These are phyloP conservation scores for Anthrax anthrax DNA, from an alignment of 2,888 invertebrate species.

Conservation along the genomic window DNA sequence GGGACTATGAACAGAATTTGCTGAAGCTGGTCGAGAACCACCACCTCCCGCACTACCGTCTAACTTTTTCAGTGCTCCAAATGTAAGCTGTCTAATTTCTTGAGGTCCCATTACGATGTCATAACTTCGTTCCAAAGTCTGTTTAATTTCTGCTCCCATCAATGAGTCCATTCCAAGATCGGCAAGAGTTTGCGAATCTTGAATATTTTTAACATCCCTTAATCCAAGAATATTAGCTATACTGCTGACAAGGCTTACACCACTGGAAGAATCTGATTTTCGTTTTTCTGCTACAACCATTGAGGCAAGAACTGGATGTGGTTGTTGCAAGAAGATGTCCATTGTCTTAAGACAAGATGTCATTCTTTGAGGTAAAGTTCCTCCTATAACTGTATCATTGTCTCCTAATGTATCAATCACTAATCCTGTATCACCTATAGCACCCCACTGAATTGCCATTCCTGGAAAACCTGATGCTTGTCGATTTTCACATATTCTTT, in stretches of 20 bases:
- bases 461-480: slow-evolving; percentile 74
- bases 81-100: slow-evolving; percentile 75
- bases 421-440: slow-evolving; percentile 93
- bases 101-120: slow-evolving; percentile 82
- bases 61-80: slow-evolving; percentile 52
- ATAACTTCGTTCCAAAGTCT: slow-evolving; percentile 82
- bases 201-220: slow-evolving; percentile 69
- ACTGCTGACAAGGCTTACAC: slow-evolving; percentile 56
- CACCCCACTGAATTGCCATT: slow-evolving; percentile 95
- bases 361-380: slow-evolving; percentile 92
- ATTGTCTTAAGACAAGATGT: slow-evolving; percentile 80
- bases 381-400: slow-evolving; percentile 85
- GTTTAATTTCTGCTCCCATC: slow-evolving; percentile 98
- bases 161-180: slow-evolving; percentile 97
- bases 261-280: slow-evolving; percentile 41
- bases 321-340: slow-evolving; percentile 80
- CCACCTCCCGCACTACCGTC: slow-evolving; percentile 18
- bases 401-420: slow-evolving; percentile 78
- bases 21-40: slow-evolving; percentile 13
- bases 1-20: slow-evolving; percentile 11
- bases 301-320: slow-evolving; percentile 64
- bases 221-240: slow-evolving; percentile 83
- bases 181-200: slow-evolving; percentile 62
- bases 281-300: slow-evolving; percentile 82
- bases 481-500: slow-evolving; percentile 79